phyloP scores from a whole-genome alignment of 2,797 vertebrate species.

The Euthynnus affinis region DNA sequence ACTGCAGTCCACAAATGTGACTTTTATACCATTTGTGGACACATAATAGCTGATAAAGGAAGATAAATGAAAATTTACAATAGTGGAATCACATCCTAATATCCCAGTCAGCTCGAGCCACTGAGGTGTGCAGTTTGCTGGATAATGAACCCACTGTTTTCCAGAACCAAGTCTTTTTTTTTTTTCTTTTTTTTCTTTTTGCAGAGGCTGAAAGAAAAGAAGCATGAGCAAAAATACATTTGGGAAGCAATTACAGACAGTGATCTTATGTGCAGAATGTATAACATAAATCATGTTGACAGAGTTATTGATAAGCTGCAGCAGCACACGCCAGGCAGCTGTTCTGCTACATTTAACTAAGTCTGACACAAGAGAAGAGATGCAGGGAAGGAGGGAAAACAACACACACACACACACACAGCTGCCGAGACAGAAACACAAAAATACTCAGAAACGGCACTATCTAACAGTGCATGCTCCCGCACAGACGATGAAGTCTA shows the following conservation, averaged over 20 bases:
- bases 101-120: slow-evolving; percentile 45
- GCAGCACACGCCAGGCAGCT: slow-evolving; percentile 70
- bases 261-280: slow-evolving; percentile 72
- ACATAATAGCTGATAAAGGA: slow-evolving; percentile 39
- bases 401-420: slow-evolving; percentile 30
- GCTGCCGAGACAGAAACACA: not conserved
- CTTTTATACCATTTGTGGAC: slow-evolving; percentile 9
- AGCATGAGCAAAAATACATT: slow-evolving; percentile 60
- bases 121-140: slow-evolving; percentile 55
- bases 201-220: slow-evolving; percentile 15
- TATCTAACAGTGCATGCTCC: slow-evolving; percentile 33
- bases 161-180: not conserved
- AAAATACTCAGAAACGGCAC: slow-evolving; percentile 7
- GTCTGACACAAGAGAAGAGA: slow-evolving; percentile 57
- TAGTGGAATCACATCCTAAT: slow-evolving; percentile 51
- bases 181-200: not conserved
- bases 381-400: not conserved
- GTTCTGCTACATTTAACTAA: slow-evolving; percentile 81
- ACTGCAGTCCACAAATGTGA: not conserved
- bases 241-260: slow-evolving; percentile 68
- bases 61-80: slow-evolving; percentile 49
- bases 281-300: slow-evolving; percentile 79
- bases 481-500: slow-evolving; percentile 43
- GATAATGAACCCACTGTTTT: slow-evolving; percentile 60
- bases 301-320: slow-evolving; percentile 81